phyloP scores from a whole-genome alignment of 2,797 vertebrate genomes.

The Esox masquinongy region DNA sequence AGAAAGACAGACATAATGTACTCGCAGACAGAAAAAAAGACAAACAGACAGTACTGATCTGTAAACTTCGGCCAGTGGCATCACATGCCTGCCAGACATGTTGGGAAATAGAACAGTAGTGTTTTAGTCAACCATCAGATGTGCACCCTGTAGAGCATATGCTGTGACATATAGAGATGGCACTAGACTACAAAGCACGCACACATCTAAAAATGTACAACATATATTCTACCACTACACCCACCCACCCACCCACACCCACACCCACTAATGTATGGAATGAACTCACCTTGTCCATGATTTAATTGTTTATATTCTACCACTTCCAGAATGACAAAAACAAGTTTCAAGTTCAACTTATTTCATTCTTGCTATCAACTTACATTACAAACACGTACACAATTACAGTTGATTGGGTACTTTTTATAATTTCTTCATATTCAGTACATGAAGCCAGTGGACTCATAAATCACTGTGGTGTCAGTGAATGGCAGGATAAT shows the following conservation, averaged over 20 bases:
- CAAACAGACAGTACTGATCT: background rate
- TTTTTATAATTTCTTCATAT: conserved; percentile 16
- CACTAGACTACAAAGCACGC: background rate
- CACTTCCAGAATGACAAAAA: background rate
- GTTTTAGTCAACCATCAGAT: background rate
- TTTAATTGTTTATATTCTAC: background rate
- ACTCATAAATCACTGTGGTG: conserved; percentile 71
- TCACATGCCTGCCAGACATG: background rate
- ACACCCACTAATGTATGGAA: background rate
- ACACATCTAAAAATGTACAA: background rate
- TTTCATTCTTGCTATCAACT: background rate
- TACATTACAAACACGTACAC: background rate
- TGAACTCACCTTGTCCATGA: background rate
- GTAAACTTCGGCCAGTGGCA: background rate
- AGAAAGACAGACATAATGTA: background rate
- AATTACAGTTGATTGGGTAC: background rate
- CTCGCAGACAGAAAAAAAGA: background rate
- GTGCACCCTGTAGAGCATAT: background rate
- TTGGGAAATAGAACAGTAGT: background rate
- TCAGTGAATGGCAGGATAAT: conserved; percentile 79
- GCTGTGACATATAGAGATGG: background rate
- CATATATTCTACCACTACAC: background rate
- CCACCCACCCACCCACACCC: background rate
- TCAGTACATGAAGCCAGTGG: conserved; percentile 26
- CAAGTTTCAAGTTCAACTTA: background rate